phyloP scores from a whole-genome alignment of 1,140 invertebrate genomes.

The Capitella teleta region DNA sequence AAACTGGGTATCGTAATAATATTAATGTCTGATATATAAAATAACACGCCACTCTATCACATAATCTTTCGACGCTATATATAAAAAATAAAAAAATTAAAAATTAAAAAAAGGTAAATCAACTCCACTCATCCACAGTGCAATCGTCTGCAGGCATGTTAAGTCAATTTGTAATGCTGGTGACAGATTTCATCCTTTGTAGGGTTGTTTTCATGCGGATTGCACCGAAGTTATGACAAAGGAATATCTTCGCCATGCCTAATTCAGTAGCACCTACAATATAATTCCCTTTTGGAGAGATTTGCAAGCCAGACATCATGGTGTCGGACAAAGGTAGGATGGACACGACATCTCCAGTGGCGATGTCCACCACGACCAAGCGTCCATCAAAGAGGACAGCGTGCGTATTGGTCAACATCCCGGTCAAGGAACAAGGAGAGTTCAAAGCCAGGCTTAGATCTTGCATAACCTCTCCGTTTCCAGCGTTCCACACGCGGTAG shows the following conservation, averaged over 20 bases:
- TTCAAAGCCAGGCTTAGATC: not conserved
- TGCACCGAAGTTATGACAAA: constrained; percentile 4
- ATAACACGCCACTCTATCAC: too few relatives aligned
- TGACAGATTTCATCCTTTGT: constrained; percentile 6
- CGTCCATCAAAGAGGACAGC: not conserved
- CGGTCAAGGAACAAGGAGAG: not conserved
- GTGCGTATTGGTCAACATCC: constrained; percentile 10
- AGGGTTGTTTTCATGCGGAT: constrained; percentile 1
- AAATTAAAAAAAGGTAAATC: too few relatives aligned
- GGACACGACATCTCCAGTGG: constrained; percentile 4
- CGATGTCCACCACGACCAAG: constrained; percentile 6
- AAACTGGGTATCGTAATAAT: too few relatives aligned
- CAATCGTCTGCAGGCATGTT: too few relatives aligned
- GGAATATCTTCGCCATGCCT: constrained; percentile 4
- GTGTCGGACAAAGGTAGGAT: not conserved
- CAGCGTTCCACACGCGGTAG: constrained; percentile 8
- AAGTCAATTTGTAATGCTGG: too few relatives aligned
- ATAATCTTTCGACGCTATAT: too few relatives aligned
- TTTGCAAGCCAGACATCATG: constrained; percentile 1
- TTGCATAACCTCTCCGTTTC: constrained; percentile 7
- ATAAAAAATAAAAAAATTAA: too few relatives aligned
- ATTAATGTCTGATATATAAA: too few relatives aligned
- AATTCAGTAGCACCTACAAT: constrained; percentile 1
- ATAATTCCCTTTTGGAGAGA: constrained; percentile 1
- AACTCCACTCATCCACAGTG: too few relatives aligned